A percentile compares a stretch with the other conserved stretches of the same genome.
These are phyloP conservation scores for Stenodera caucasica DNA, from an alignment of 2,888 invertebrate genomes.

Conservation along the genomic window DNA sequence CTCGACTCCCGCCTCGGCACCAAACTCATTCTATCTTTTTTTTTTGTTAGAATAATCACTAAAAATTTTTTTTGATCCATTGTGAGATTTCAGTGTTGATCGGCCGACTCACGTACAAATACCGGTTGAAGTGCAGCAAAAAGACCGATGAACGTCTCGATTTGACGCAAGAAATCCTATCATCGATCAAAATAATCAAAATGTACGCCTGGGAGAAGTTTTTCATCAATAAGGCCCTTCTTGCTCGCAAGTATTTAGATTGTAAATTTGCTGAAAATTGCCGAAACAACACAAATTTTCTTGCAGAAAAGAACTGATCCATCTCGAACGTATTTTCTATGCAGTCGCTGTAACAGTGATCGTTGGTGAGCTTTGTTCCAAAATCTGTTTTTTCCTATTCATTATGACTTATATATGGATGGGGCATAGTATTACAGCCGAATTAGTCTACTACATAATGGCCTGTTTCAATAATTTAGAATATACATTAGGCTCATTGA, in stretches of 20 bases:
- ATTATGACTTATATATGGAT: conserved; percentile 66
- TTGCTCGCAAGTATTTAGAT: conserved; percentile 43
- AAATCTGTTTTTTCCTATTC: conserved; percentile 49
- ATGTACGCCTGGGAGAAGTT: conserved; percentile 45
- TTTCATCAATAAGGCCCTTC: conserved; percentile 58
- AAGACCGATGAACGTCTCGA: conserved; percentile 42
- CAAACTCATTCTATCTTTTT: no score
- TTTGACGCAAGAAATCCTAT: conserved; percentile 41
- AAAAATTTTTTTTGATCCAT: conserved; percentile 56
- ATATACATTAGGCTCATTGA: conserved; percentile 84
- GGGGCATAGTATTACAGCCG: conserved; percentile 74
- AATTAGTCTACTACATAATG: conserved; percentile 85
- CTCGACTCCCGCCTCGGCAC: no score
- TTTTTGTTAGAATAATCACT: background rate
- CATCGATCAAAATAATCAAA: conserved; percentile 44
- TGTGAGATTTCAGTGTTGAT: conserved; percentile 41
- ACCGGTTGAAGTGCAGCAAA: conserved; percentile 42
- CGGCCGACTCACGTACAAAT: conserved; percentile 34
- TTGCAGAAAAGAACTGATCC: conserved; percentile 68
- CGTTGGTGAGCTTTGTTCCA: conserved; percentile 44
- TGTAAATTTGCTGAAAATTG: background rate
- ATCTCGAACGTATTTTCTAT: conserved; percentile 50
- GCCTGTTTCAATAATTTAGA: conserved; percentile 86
- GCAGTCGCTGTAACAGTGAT: conserved; percentile 43
- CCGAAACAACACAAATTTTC: background rate